Base-by-base conservation (phyloP, 1,140 invertebrate species). In the Drosophila arizonae region DNA sequence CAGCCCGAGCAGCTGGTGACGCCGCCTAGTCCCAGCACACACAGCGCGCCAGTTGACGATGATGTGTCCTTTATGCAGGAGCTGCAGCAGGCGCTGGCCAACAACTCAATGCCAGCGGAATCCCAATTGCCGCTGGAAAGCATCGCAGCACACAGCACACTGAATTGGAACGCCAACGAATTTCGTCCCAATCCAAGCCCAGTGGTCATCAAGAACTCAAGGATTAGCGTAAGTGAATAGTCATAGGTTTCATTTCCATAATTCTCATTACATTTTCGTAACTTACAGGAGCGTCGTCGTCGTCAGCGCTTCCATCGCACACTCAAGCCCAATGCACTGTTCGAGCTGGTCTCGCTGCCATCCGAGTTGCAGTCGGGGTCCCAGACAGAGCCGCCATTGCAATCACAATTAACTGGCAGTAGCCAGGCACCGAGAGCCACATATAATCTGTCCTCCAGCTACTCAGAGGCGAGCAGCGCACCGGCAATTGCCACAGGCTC, bases 131-230 rank as follows among this genome's bases (percentile, higher is more conserved):
- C 33, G 24, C 9, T 30, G 26, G 13, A 30, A 0, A 15, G 50
- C 15, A 57, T 65, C n/a, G 55, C 48, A 4, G 58, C 72, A 3
- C 13, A 17, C 9, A 75, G 72, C 48, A 54, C 46, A 2, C 45
- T 74, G 2, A 74, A 74, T 30, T 64, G 39, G 41, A 74, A 64
- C 57, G 72, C 72, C 9, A 13, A 13, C 3, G 72, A 74, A 24
- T 74, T 74, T 39, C n/a, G 8, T 13, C 72, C 72, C 3, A 48
- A 3, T 28, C 6, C 1, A 4, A 28, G 3, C 1, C 4, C 26
- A 21, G 11, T 1, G n/a, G 4, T 0, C 4, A 2, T 8, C 15
- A n/a, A 21, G 9, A 9, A 39, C n/a, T 36, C 50, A 8, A 63
- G 8, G 6, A 58, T 72, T 9, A 67, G 17, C n/a, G 69, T 72